These are phyloP conservation scores for Hesperophylax magnus DNA, from an alignment of 1,140 invertebrate genomes.

Conservation along the genomic window DNA sequence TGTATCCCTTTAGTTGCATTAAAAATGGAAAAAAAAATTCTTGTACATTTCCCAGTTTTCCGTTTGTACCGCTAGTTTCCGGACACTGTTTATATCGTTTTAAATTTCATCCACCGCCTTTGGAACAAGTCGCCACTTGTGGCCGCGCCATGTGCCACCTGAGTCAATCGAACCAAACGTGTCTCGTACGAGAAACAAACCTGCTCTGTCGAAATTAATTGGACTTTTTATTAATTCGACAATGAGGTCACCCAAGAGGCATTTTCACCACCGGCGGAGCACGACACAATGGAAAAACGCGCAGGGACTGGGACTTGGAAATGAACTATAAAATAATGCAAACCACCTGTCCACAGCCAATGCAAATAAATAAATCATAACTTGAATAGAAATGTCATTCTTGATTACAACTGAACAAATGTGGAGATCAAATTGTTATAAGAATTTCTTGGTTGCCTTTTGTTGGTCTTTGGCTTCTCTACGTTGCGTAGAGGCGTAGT, in stretches of 20 bases:
- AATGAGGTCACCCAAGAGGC: conserved; percentile 35
- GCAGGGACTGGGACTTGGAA: conserved; percentile 3
- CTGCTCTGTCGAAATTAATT: conserved; percentile 30
- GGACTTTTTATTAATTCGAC: conserved; percentile 8
- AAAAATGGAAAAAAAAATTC: too few species aligned
- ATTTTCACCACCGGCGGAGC: not conserved
- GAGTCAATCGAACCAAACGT: not conserved
- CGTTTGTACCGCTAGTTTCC: too few species aligned
- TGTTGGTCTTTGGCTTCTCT: too few species aligned
- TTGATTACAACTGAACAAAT: too few species aligned
- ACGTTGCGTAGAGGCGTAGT: too few species aligned
- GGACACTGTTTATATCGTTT: too few species aligned
- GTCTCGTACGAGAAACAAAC: not conserved
- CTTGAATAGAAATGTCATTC: not conserved
- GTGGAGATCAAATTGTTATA: too few species aligned
- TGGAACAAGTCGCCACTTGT: not conserved
- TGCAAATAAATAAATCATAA: conserved; percentile 26
- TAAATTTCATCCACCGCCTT: too few species aligned
- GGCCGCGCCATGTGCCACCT: not conserved
- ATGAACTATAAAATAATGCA: not conserved
- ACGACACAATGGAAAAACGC: conserved; percentile 5
- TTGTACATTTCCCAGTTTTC: too few species aligned
- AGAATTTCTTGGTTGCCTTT: too few species aligned
- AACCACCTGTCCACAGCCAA: not conserved
- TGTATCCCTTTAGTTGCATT: too few species aligned